Evolutionary conservation across 2,888 invertebrate species (phyloP), one percentile per base, ranked within the genome.

Genomic region (Nomada lathburiana): DNA sequence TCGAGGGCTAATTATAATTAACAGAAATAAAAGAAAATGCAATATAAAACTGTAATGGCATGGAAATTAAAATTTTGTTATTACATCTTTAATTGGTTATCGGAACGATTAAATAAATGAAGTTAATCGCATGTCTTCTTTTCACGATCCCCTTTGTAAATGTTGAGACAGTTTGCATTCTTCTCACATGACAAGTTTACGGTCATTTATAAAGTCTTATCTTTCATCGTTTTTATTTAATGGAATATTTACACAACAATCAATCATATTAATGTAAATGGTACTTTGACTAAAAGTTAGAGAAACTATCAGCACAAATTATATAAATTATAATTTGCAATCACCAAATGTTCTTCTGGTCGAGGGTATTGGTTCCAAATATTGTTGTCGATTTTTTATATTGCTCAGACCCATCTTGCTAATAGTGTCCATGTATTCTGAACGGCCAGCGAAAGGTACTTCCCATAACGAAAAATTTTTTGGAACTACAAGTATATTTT

Each of bases 401-500:
- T 95, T 95, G 1, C 95, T 95, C 72, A 95, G 93, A 0, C 95
- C 96, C n/a, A 95, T 91, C 52, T 95, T 95, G 84, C 95, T 95
- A 75, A 95, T 95, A 0, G 95, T 95, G 83, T 96, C 96, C 94
- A 94, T 93, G 85, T 96, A 96, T 88, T 96, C 96, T 0, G 95
- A 95, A 53, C 95, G 94, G 0, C 96, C 96, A 0, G 95, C 96
- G 87, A 93, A 95, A n/a, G 94, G 95, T 0, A 94, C 92, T 84
- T 95, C 95, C 95, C 95, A 96, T 26, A 94, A 94, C 70, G 94
- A 94, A 18, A 95, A 91, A 0, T 95, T 92, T 64, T 94, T 93
- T 0, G 96, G 96, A 18, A 94, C 94, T 94, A 82, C n/a, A 81
- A 84, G 76, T 64, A 59, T 42, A 72, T 68, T 52, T 29, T 2